Base-by-base conservation (phyloP, 92 coral and sea anemone genomes). In the Siderastrea siderea region DNA sequence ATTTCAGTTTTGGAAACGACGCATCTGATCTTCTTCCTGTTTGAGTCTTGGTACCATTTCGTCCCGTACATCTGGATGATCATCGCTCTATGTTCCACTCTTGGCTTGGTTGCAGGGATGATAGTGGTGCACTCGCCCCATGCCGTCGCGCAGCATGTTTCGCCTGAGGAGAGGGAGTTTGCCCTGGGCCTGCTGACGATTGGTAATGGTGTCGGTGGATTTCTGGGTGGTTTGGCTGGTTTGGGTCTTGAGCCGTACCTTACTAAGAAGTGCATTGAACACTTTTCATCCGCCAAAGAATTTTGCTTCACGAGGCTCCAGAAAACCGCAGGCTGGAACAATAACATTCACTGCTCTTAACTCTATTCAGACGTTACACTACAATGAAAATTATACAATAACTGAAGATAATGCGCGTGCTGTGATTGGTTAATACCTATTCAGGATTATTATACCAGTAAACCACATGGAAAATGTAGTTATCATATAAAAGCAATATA, bases 41-140 rank as follows among this genome's bases (percentile, higher is more conserved):
- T 81, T 9, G 95, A 92, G 77, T 91, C 97, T 6, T 92, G 94
- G 87, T 94, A 92, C 69, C 97, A 92, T 81, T 94, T 92, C 68
- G 67, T 94, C 9, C 80, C 89, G 12, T 83, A 82, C 46, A 84
- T 94, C n/a, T 89, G 93, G 92, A 63, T 94, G 14, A 79, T 90
- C 7, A 84, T 94, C 59, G n/a, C 90, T 2, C 81, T 94, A 8
- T 94, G 97, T 50, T 86, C 94, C 10, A 84, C 92, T 4, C 81
- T 94, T 61, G 97, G 97, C 6, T 86, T 94, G 10, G 70, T 78
- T 11, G 77, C 97, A 1, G 95, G 95, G 3, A 86, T 94, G 78
- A 92, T 92, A 19, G 95, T 92, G 16, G 86, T 92, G 6, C 95
- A 92, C 79, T 92, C 97, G 59, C 94, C 97, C 49, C 97, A 92